Evolutionary conservation across 1,140 invertebrate genomes (phyloP).

Genomic region (Myzus persicae): DNA sequence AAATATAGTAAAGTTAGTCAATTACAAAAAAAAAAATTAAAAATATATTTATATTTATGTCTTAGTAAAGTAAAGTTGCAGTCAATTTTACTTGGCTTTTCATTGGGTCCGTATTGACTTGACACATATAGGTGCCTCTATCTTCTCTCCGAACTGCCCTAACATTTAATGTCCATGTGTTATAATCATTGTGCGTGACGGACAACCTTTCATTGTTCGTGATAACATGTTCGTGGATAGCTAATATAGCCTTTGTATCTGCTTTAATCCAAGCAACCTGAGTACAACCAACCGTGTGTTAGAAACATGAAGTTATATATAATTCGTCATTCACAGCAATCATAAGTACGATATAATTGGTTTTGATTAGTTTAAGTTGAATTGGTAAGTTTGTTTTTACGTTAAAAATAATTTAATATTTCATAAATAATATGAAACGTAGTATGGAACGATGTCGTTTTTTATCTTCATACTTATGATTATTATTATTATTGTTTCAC

Average conservation of each 20-base stretch:
- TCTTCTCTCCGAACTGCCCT: conserved; percentile 82
- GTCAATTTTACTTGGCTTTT: conserved; percentile 79
- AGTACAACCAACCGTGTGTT: conserved; percentile 43
- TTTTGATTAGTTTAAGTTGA: neutral
- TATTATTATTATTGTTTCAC: neutral
- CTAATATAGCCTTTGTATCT: conserved; percentile 89
- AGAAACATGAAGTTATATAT: neutral
- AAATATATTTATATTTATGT: neutral
- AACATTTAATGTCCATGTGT: conserved; percentile 88
- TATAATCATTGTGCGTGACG: conserved; percentile 85
- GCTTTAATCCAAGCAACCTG: conserved; percentile 93
- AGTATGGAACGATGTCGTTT: neutral
- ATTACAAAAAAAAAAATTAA: conserved; percentile 11
- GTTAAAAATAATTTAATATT: neutral
- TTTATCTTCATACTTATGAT: conserved; percentile 32
- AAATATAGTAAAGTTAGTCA: conserved; percentile 60
- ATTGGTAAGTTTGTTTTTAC: neutral
- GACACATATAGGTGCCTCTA: conserved; percentile 89
- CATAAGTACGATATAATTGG: neutral
- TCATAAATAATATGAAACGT: neutral
- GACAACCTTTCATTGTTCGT: conserved; percentile 86
- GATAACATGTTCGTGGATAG: conserved; percentile 91
- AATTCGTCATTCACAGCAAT: neutral
- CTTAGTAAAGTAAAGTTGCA: neutral
- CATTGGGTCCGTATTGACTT: conserved; percentile 93